Base-by-base conservation (phyloP, 2,797 vertebrate species). In the Poecilia gillii region DNA sequence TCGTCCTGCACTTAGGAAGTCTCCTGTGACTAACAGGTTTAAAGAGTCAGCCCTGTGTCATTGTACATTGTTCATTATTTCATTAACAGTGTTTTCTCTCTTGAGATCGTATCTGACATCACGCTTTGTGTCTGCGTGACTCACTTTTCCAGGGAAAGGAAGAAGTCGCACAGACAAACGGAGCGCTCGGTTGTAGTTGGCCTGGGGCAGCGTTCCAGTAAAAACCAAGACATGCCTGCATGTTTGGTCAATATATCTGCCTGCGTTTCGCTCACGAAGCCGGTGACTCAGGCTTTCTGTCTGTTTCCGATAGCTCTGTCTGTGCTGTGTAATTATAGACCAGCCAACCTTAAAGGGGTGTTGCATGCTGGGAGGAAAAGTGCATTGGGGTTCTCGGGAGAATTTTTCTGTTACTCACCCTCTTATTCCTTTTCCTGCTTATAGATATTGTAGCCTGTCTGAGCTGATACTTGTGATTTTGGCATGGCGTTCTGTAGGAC, bases 271-370 rank as follows among this genome's bases (percentile, higher is more conserved):
- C 82, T 91, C 87, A 83, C 88, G 83, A 88, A 90, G 92, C 78
- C 78, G 71, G 80, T 95, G 95, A 96, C 92, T 96, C 95, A 96
- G 87, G 87, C 88, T 89, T 90, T 82, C 90, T 93, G 93, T 92
- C 92, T 94, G 89, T 92, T 94, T 93, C 91, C 90, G 92, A 90
- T 87, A 89, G 93, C 90, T 95, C 89, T 94, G 92, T 91, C 91
- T 94, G 90, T 92, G 90, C 91, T 94, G 90, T 92, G 90, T 96
- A 96, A 96, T 96, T 95, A 96, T 94, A 95, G 94, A 92, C 91
- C 88, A 87, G 90, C 86, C 92, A 73, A 88, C 89, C 90, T 92
- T 90, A 92, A 94, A 93, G 93, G 93, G 93, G 92, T 86, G 91
- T 93, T 94, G 89, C 84, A 85, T 89, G 85, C 91, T 84, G 87